Evolutionary conservation across 2,797 vertebrate species (phyloP).

Genomic region (Brachymystax lenok): DNA sequence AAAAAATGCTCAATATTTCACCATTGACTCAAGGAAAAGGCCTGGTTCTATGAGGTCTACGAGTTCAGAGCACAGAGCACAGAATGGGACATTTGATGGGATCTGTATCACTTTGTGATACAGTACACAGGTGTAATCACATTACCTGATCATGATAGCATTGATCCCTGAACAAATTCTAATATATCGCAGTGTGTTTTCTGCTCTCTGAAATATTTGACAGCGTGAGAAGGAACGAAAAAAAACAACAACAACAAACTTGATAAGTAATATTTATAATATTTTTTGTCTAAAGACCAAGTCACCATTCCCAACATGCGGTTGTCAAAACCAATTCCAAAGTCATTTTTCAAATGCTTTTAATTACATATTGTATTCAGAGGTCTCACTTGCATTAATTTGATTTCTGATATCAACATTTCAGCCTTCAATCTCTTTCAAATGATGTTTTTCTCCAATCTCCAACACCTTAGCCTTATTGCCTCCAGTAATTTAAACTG

Average conservation of each 20-base stretch:
- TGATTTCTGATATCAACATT: conserved; percentile 82
- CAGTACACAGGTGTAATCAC: conserved; percentile 42
- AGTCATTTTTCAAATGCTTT: conserved; percentile 79
- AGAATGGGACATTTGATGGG: conserved; percentile 59
- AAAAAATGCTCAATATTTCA: conserved; percentile 70
- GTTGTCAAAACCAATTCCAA: conserved; percentile 73
- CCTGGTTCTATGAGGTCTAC: conserved; percentile 37
- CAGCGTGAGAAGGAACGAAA: neutral
- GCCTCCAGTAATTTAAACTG: conserved; percentile 75
- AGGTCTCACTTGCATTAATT: conserved; percentile 72
- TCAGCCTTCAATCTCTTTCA: conserved; percentile 81
- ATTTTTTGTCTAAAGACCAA: neutral
- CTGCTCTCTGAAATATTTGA: conserved; percentile 1
- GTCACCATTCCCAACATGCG: neutral
- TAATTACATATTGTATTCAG: conserved; percentile 84
- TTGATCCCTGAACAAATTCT: conserved; percentile 40
- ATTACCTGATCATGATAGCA: conserved; percentile 39
- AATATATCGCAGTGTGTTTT: conserved; percentile 36
- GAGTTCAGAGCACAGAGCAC: conserved; percentile 43
- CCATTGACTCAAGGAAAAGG: conserved; percentile 67
- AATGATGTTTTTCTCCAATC: conserved; percentile 47
- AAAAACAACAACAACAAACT: neutral
- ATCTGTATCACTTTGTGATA: conserved; percentile 2
- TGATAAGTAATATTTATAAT: neutral
- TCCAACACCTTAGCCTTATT: conserved; percentile 55